phyloP scores from a whole-genome alignment of 2,888 invertebrate species.

The Aphelenchoides bicaudatus region DNA sequence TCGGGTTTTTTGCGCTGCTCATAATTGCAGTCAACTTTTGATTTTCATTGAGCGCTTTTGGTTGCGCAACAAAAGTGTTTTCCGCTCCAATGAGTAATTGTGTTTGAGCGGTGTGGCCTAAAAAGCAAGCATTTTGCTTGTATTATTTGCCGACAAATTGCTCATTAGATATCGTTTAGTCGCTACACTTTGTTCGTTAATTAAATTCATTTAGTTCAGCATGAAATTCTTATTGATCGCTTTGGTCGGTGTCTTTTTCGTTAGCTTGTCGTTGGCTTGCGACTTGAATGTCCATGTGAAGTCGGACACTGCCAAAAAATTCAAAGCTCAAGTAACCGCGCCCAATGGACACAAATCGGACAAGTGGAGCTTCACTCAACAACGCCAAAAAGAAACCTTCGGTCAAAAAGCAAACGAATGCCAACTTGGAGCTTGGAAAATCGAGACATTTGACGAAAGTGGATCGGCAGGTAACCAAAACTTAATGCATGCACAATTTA shows the following conservation, averaged over 20 bases:
- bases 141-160: too few species aligned
- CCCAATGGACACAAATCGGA: conserved; percentile 57
- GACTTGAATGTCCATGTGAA: conserved; percentile 58
- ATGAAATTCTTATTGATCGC: not conserved
- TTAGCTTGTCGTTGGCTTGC: conserved; percentile 32
- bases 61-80: too few species aligned
- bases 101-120: too few species aligned
- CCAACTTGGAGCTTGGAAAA: conserved; percentile 48
- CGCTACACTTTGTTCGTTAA: not conserved
- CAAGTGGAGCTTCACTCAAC: conserved; percentile 53
- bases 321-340: conserved; percentile 52
- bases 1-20: too few species aligned
- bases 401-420: conserved; percentile 58
- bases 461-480: conserved; percentile 35
- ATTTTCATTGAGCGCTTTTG: too few species aligned
- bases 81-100: too few species aligned
- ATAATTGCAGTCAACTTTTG: too few species aligned
- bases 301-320: conserved; percentile 53
- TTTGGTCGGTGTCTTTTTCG: not conserved
- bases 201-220: too few species aligned
- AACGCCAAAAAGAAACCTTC: conserved; percentile 51
- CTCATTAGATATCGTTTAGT: not conserved
- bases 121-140: too few species aligned
- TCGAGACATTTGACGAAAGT: conserved; percentile 44
- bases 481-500: not conserved